Base-by-base conservation (phyloP, 30 jellyfish, hydroid and myxozoan genomes). In the Rhopilema esculentum region DNA sequence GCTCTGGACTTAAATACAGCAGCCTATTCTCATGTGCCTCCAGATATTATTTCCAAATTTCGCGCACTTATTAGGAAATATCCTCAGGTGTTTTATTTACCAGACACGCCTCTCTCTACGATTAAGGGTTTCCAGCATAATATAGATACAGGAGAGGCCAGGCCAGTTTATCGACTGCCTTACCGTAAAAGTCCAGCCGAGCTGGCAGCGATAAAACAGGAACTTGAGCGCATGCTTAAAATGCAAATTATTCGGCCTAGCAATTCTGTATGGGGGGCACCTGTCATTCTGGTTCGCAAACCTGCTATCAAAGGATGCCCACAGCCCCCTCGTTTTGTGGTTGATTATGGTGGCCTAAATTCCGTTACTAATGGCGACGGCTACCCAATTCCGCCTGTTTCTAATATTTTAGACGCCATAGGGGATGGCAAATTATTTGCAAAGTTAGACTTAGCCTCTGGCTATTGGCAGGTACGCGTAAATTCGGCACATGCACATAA, bases 311-410 rank as follows among this genome's bases (percentile, higher is more conserved):
- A 81, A 32, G 91, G 91, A 16, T 31, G 50, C 17, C 89, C 89
- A 8, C 79, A 79, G 49, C 89, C 89, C 80, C 89, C 89, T 15
- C 79, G 89, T n/a, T 81, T 81, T 66, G 85, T 81, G 22, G 91
- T 65, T 20, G 91, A 81, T 65, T 81, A 81, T 69, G n/a, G 84
- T 22, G 91, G 57, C 49, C 84, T 81, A 15, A 81, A 81, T 66
- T 83, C 91, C 15, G 73, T 81, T 27, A 81, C 91, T 22, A 32
- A 1, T 18, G 82, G 91, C 16, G 91, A 81, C 32, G 91, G 84
- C 49, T 81, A 81, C 31, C 84, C 84, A 18, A 81, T 77, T 19
- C 85, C 85, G 6, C 17, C 72, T 19, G 85, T 74, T 17, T 22
- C 85, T 22, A 74, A 40, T 32, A 74, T 74, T 74, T 74, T 74